Base-by-base conservation (phyloP, 1,140 invertebrate genomes). In the Capitella teleta region DNA sequence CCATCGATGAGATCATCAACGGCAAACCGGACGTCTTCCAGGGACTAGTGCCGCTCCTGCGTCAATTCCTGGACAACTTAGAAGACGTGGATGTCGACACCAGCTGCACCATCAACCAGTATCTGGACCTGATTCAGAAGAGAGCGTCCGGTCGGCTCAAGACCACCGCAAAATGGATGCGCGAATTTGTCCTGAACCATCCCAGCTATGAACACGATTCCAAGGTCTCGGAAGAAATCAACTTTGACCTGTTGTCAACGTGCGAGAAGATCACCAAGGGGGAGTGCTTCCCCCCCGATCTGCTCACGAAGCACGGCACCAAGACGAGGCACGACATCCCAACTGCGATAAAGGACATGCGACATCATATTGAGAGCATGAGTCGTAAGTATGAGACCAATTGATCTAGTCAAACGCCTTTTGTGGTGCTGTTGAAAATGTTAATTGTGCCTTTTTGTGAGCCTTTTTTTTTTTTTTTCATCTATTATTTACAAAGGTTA, bases 1-100 rank as follows among this genome's bases (percentile, higher is more conserved):
- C 86, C 2, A 80, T 97, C 42, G 80, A 95, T 72, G 90, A 98
- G 75, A 98, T 99, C 59, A 86, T 99, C 47, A 97, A 98, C 75
- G 95, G 94, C 61, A 94, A 90, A 76, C 87, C 90, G 70, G 28
- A 25, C 18, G 25, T 25, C 19, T 49, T 42, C 16, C 90, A 90
- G 34, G 95, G 95, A n/a, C 74, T 98, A 54, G 82, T 97, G 48
- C 85, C 92, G 6, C 71, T 98, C 44, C 90, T 98, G 30, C 84
- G 91, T 61, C 87, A 86, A 57, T 98, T 96, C 72, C 75, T 98
- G 54, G 82, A 82, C 48, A 84, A 82, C 41, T 88, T 96, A 81
- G 91, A 97, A 68, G 84, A 49, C 44, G 12, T 25, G 4, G 55
- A 59, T 24, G 52, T 58, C 10, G 47, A 49, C 28, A 54, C 52